These are phyloP conservation scores for Percina caprodes DNA, from an alignment of 2,113 vertebrate genomes.

Conservation along the genomic window DNA sequence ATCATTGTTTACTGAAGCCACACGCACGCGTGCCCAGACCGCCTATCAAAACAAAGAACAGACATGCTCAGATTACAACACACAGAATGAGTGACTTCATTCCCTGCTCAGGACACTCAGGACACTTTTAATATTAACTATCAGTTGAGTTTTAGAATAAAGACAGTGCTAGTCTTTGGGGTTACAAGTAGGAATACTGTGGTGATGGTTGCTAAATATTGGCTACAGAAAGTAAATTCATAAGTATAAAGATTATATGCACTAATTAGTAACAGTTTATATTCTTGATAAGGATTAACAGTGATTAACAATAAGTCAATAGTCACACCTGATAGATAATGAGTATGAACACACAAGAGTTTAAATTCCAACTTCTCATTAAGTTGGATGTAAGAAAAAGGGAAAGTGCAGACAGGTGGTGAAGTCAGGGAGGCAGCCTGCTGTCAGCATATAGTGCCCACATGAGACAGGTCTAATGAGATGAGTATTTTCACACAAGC, in stretches of 20 bases:
- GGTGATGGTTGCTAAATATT: background rate
- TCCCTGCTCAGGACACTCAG: too few species aligned
- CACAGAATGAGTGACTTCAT: too few species aligned
- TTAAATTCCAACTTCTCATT: background rate
- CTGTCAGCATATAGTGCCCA: conserved; percentile 38
- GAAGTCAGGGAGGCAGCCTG: conserved; percentile 29
- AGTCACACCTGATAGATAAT: conserved; percentile 17
- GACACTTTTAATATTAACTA: background rate
- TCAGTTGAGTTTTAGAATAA: background rate
- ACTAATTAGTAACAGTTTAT: conserved; percentile 2
- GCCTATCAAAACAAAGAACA: too few species aligned
- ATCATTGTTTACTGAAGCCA: background rate
- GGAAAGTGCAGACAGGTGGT: conserved; percentile 33
- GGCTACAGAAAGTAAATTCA: background rate
- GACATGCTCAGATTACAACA: too few species aligned
- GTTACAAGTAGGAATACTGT: background rate
- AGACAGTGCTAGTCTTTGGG: background rate
- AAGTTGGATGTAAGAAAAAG: conserved; percentile 13
- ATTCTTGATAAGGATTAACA: conserved; percentile 14
- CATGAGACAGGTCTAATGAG: conserved; percentile 52
- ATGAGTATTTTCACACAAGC: conserved; percentile 58
- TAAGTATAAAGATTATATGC: background rate
- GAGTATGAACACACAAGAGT: background rate
- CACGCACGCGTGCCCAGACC: too few species aligned
- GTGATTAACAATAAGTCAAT: background rate